Base-by-base conservation (phyloP, 2,888 invertebrate species). In the Agrotis puta region DNA sequence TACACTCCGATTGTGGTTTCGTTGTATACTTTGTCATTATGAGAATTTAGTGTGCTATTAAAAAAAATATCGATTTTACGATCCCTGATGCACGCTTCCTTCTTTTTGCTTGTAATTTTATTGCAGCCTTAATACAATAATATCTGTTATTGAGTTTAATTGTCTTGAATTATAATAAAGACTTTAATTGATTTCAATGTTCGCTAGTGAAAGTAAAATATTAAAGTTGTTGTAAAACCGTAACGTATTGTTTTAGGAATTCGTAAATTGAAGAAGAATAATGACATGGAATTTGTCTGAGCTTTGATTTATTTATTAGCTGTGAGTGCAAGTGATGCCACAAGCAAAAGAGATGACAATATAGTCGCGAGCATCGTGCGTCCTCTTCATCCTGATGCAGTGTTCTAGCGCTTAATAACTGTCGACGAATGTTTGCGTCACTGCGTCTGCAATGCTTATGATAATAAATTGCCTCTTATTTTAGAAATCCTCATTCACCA, bases 401-500 rank as follows among this genome's bases (percentile, higher is more conserved):
- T 90, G 92, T 90, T 92, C 92, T 92, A 93, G 87, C 93, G 92
- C 95, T 95, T 95, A 94, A 94, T 95, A 95, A 92, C 95, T 95
- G 95, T 95, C 95, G 92, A 91, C 94, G 90, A 92, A 88, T 89
- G 94, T 94, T 94, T 94, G 94, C 94, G 94, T 95, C 95, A 94
- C 92, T 88, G 87, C 88, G 91, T 86, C 92, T 91, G 93, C 92
- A 91, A 89, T 91, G 92, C 93, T 92, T 91, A 92, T 89, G 88
- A 91, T 95, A 93, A 95, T 95, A 94, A 94, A 95, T 95, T 90
- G 91, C 89, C 87, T 92, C 94, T 95, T 94, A 95, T 94, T 95
- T 95, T 95, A 95, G 95, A 93, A 93, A 91, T 92, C 88, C 93
- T 93, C 94, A 94, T 94, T 94, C 94, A 94, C 89, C 89, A 89